These are phyloP conservation scores for Cyphomyrus plagiostoma DNA, from an alignment of 2,113 vertebrate genomes.

Conservation along the genomic window DNA sequence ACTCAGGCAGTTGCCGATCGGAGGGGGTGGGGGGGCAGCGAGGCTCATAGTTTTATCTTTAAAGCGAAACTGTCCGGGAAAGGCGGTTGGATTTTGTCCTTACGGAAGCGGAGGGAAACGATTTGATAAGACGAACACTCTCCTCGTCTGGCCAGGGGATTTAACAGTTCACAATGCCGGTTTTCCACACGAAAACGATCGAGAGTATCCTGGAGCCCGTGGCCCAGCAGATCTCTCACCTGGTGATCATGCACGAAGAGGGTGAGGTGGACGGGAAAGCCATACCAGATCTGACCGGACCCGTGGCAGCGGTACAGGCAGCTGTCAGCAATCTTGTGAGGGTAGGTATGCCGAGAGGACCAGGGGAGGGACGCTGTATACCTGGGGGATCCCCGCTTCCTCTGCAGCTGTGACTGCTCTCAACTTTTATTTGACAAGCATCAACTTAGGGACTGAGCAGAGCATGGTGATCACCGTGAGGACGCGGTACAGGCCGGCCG, in stretches of 20 bases:
- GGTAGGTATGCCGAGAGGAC: slow-evolving; percentile 65
- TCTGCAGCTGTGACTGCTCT: not conserved
- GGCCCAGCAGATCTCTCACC: slow-evolving; percentile 98
- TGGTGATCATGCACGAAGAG: slow-evolving; percentile 99
- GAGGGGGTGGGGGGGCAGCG: slow-evolving; percentile 31
- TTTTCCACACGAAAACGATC: slow-evolving; percentile 97
- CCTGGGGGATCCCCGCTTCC: not conserved
- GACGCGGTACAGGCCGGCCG: not conserved
- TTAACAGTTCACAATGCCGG: slow-evolving; percentile 77
- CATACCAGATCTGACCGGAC: slow-evolving; percentile 90
- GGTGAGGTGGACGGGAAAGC: slow-evolving; percentile 99
- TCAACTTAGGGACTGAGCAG: not conserved
- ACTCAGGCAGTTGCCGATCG: slow-evolving; percentile 36
- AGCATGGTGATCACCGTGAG: not conserved
- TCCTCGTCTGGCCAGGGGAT: slow-evolving; percentile 51
- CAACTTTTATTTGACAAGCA: slow-evolving; percentile 10
- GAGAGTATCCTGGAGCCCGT: slow-evolving; percentile 99
- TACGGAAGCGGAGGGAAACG: slow-evolving; percentile 31
- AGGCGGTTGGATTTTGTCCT: slow-evolving; percentile 36
- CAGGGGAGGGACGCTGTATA: not conserved
- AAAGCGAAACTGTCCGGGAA: slow-evolving; percentile 41
- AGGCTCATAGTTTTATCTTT: slow-evolving; percentile 33
- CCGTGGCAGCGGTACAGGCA: slow-evolving; percentile 91
- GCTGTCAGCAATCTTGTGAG: slow-evolving; percentile 97
- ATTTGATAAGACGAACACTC: slow-evolving; percentile 40